Percentiles rank a stretch among this genome's conserved stretches.
phyloP scores from a whole-genome alignment of 2,797 vertebrate species.

The Denticeps clupeoides region DNA sequence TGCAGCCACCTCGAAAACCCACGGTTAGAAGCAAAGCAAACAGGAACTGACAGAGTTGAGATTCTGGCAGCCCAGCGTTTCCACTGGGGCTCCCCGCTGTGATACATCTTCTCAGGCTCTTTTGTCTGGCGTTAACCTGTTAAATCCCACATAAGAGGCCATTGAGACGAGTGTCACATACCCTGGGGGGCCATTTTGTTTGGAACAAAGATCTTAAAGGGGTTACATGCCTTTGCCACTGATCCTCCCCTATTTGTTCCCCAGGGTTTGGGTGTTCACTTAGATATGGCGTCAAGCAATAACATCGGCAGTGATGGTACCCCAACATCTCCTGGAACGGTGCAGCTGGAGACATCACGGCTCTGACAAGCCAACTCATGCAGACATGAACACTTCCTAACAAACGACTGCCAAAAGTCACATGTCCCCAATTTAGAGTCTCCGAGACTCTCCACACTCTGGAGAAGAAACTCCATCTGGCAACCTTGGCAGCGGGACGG shows the following conservation, averaged over 20 bases:
- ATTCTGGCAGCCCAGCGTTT: slow-evolving; percentile 32
- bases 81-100: slow-evolving; percentile 44
- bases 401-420: no score
- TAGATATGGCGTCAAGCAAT: slow-evolving; percentile 5
- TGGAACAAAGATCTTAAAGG: slow-evolving; percentile 65
- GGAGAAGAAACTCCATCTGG: background rate
- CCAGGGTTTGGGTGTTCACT: slow-evolving; percentile 8
- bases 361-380: no score
- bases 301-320: slow-evolving; percentile 15
- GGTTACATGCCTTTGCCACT: slow-evolving; percentile 58
- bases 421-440: background rate
- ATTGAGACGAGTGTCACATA: slow-evolving; percentile 65
- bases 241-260: slow-evolving; percentile 29
- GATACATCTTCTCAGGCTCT: slow-evolving; percentile 62
- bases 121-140: slow-evolving; percentile 70
- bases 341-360: no score
- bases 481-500: slow-evolving; percentile 2
- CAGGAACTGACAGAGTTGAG: slow-evolving; percentile 45
- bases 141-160: slow-evolving; percentile 64
- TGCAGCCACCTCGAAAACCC: slow-evolving; percentile 5
- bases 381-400: background rate
- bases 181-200: slow-evolving; percentile 63
- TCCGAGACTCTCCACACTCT: background rate
- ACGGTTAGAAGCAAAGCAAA: slow-evolving; percentile 40
- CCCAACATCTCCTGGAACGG: background rate